Evolutionary conservation across 2,113 vertebrate genomes (phyloP).

Genomic region (Macheiramphus alcinus): DNA sequence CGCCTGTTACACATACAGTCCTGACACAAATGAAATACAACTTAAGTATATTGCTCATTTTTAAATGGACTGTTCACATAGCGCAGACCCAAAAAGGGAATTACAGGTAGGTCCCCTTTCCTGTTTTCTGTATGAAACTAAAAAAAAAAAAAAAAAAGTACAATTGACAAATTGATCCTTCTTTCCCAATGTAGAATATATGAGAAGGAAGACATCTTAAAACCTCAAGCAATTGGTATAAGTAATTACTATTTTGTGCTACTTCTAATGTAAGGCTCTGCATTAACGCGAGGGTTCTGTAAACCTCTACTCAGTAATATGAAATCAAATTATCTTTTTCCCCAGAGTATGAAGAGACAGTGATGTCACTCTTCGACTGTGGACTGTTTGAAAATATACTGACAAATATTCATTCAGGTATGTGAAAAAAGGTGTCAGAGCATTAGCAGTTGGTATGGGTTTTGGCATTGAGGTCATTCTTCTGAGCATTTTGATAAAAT

Average conservation of each 20-base stretch:
- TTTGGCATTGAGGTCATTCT: background rate
- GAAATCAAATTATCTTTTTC: background rate
- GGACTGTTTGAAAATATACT: conserved; percentile 71
- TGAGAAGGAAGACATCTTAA: background rate
- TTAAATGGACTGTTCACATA: background rate
- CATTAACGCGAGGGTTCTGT: background rate
- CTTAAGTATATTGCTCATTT: background rate
- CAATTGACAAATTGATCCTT: background rate
- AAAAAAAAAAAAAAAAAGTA: background rate
- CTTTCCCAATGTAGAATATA: background rate
- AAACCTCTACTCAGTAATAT: background rate
- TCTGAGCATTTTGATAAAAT: background rate
- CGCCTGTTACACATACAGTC: background rate
- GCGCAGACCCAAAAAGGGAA: background rate
- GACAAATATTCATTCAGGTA: conserved; percentile 67
- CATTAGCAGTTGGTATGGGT: background rate
- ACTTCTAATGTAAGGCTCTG: background rate
- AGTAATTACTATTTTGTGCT: background rate
- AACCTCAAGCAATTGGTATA: background rate
- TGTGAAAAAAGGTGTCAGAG: background rate
- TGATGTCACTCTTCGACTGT: conserved; percentile 69
- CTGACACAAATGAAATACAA: background rate
- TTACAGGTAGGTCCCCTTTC: background rate
- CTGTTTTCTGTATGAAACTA: background rate
- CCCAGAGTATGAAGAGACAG: conserved; percentile 75